Evolutionary conservation across 2,888 invertebrate species (phyloP).

Genomic region (Ormia ochracea): DNA sequence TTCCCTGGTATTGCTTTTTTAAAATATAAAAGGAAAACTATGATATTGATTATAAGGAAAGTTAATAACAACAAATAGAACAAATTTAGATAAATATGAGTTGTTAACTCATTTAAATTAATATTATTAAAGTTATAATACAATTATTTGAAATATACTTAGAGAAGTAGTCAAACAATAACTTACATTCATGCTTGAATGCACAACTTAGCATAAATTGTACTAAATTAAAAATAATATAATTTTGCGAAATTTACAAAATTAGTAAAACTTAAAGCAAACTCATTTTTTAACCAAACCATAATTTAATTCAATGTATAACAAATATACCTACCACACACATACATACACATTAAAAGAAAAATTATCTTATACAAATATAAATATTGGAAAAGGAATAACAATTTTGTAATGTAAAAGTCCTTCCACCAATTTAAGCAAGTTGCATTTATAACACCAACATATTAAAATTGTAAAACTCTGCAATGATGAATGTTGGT

Average conservation of each 20-base stretch:
- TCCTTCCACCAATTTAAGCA: slow-evolving; percentile 73
- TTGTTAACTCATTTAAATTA: slow-evolving; percentile 53
- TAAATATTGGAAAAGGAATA: slow-evolving; percentile 38
- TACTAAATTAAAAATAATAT: not conserved
- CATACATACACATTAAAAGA: slow-evolving; percentile 1
- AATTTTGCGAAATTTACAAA: not conserved
- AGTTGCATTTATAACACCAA: slow-evolving; percentile 73
- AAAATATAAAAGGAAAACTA: not conserved
- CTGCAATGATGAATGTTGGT: slow-evolving; percentile 66
- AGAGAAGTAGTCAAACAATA: slow-evolving; percentile 34
- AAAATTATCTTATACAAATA: slow-evolving; percentile 40
- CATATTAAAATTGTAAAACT: slow-evolving; percentile 58
- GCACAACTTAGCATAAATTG: slow-evolving; percentile 41
- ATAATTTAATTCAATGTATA: not conserved
- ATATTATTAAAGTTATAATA: slow-evolving; percentile 41
- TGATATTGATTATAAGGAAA: not conserved
- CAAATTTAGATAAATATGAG: slow-evolving; percentile 51
- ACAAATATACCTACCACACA: not conserved
- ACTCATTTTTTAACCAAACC: slow-evolving; percentile 7
- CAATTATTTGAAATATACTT: slow-evolving; percentile 30
- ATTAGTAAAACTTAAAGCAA: not conserved
- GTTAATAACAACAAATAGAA: slow-evolving; percentile 8
- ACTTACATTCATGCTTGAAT: slow-evolving; percentile 26
- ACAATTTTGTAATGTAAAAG: slow-evolving; percentile 60
- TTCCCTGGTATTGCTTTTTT: slow-evolving; percentile 36